Conservation (phyloP, 2,113 vertebrate species). For the Atractosteus spatula region DNA sequence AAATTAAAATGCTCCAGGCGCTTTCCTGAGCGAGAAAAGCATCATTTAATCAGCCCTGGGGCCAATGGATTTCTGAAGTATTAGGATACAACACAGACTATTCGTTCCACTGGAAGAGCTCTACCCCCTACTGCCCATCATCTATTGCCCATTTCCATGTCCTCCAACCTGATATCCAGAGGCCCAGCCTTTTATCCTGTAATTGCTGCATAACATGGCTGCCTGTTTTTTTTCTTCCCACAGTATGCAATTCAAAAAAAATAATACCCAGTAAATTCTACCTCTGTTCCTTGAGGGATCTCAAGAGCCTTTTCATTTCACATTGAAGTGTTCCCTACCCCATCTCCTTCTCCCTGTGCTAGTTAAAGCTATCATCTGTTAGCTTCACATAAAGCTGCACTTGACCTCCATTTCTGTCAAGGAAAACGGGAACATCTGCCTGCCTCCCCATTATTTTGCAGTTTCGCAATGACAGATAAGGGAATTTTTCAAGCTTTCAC, state of each 20-base stretch:
- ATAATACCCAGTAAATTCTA: too few relatives aligned
- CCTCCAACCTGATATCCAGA: too few relatives aligned
- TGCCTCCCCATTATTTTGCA: constrained; percentile 49
- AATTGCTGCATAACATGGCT: too few relatives aligned
- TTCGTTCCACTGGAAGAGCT: neutral
- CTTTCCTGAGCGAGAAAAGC: neutral
- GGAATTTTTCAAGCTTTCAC: too few relatives aligned
- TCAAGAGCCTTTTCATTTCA: too few relatives aligned
- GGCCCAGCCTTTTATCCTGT: too few relatives aligned
- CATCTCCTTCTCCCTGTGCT: constrained; percentile 35
- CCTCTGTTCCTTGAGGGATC: too few relatives aligned
- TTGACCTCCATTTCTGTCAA: constrained; percentile 73
- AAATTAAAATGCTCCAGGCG: neutral
- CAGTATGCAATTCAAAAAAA: too few relatives aligned
- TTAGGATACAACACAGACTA: neutral
- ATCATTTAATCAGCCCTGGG: constrained; percentile 4
- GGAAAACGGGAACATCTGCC: constrained; percentile 67
- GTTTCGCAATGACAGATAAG: constrained; percentile 27
- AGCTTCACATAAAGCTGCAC: constrained; percentile 58
- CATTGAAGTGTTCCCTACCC: neutral
- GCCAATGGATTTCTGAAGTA: neutral
- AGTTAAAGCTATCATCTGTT: constrained; percentile 35
- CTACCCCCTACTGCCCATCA: neutral
- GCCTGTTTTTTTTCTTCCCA: too few relatives aligned
- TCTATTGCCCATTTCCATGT: too few relatives aligned